phyloP scores from a whole-genome alignment of 2,113 vertebrate species.

The Podocnemis expansa region DNA sequence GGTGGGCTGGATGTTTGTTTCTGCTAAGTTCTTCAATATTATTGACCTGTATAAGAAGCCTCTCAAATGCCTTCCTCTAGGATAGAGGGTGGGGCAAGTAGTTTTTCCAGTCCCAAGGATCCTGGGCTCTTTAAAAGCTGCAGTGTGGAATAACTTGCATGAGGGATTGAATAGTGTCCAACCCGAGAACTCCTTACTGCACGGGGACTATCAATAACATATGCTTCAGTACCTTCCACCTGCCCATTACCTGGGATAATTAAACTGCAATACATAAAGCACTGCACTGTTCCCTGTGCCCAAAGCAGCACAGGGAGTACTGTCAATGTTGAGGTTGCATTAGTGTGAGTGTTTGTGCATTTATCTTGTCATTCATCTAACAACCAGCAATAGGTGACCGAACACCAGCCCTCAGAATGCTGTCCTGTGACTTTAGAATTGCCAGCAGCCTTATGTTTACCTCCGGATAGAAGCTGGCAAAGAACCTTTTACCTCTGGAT shows the following conservation, averaged over 20 bases:
- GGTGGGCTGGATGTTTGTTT: background rate
- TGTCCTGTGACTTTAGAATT: background rate
- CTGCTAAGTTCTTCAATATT: background rate
- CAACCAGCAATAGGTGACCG: background rate
- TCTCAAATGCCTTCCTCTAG: background rate
- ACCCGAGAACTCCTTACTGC: background rate
- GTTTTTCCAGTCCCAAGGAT: background rate
- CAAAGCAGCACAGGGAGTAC: background rate
- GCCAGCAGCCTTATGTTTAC: background rate
- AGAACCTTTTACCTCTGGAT: background rate
- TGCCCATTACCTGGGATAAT: background rate
- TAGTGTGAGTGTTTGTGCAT: background rate
- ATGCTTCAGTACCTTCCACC: background rate
- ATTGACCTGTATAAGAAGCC: background rate
- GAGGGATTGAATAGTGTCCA: background rate
- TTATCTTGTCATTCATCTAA: background rate
- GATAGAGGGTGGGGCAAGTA: background rate
- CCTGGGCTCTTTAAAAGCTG: background rate
- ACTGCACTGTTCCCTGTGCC: background rate
- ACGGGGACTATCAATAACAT: background rate
- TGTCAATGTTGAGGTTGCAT: background rate
- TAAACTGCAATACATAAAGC: background rate
- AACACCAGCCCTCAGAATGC: background rate
- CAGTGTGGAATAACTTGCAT: background rate
- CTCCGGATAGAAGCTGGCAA: background rate